Conservation (phyloP, 2,888 invertebrate species). For the Flexamia atlantica region DNA sequence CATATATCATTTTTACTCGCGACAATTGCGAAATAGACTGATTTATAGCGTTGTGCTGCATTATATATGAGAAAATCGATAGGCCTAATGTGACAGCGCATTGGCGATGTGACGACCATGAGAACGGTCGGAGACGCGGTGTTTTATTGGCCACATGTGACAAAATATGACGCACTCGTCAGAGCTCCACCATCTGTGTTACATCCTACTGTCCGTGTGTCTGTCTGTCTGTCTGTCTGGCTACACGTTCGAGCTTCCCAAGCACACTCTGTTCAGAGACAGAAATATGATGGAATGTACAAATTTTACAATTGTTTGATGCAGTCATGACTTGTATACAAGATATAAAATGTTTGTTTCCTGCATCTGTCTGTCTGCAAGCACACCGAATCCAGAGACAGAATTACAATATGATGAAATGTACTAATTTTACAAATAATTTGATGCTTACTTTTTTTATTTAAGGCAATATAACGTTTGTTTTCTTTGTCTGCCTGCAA, state of each 20-base stretch:
- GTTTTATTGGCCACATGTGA: constrained; percentile 54
- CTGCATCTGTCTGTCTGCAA: no score
- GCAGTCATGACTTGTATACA: no score
- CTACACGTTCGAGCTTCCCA: background rate
- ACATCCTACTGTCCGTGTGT: constrained; percentile 49
- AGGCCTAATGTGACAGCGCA: constrained; percentile 9
- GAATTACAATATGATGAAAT: no score
- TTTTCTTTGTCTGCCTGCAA: no score
- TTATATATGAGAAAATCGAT: constrained; percentile 32
- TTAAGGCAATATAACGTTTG: no score
- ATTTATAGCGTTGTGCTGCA: background rate
- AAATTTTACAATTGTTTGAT: no score
- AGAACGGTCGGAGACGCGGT: background rate
- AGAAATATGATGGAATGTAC: no score
- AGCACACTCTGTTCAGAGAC: no score
- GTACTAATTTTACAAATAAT: no score
- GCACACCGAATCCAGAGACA: no score
- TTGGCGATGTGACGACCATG: constrained; percentile 11
- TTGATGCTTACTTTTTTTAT: no score
- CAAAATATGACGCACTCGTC: constrained; percentile 54
- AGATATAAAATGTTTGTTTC: no score
- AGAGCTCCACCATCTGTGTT: constrained; percentile 59
- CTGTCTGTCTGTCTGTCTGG: constrained; percentile 59
- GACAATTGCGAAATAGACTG: background rate
- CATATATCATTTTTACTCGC: background rate